Evolutionary conservation across 2,113 vertebrate species (phyloP), one percentile per base, ranked within the genome.

Genomic region (Alethe castanea): DNA sequence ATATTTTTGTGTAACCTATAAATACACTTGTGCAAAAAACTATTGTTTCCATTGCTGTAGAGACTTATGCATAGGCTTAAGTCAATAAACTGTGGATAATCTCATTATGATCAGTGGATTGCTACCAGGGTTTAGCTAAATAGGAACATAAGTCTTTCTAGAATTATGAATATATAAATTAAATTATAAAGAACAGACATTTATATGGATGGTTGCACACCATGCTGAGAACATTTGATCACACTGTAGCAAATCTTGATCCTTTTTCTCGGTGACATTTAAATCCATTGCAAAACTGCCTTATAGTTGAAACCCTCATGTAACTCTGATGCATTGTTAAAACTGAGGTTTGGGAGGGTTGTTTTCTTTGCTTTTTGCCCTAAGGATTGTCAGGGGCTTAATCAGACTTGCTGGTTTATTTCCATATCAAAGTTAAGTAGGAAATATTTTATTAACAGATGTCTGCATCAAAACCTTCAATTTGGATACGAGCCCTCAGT

Each of bases 361-460:
- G n/a, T 11, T 71, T 91, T 90, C 19, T 40, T 96, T 80, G 16
- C 15, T 88, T 87, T 90, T 93, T 76, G 56, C 79, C 80, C 20
- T 66, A 36, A 93, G 47, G 77, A 67, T 93, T 88, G 40, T 52
- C 28, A 53, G 48, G 73, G 28, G 33, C 60, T 82, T 88, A 80
- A 88, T 84, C 80, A 92, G 61, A 50, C 78, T 93, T 92, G 22
- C 52, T 86, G 56, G 38, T 71, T 70, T 92, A 92, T 96, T 96
- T 95, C 88, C 77, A 73, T 91, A 85, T 96, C 94, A 92, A 93
- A 95, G 76, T 82, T 96, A 94, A 96, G 57, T 65, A 61, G 77
- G 81, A 88, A 91, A 92, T 92, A 74, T 81, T 96, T 97, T 96
- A 96, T 95, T 97, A 97, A 91, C 79, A 94, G 92, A 92, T 92